Percentiles rank a stretch among this genome's conserved stretches.
Evolutionary conservation across 2,113 vertebrate species (phyloP).

Genomic region (Trematocara variabile): DNA sequence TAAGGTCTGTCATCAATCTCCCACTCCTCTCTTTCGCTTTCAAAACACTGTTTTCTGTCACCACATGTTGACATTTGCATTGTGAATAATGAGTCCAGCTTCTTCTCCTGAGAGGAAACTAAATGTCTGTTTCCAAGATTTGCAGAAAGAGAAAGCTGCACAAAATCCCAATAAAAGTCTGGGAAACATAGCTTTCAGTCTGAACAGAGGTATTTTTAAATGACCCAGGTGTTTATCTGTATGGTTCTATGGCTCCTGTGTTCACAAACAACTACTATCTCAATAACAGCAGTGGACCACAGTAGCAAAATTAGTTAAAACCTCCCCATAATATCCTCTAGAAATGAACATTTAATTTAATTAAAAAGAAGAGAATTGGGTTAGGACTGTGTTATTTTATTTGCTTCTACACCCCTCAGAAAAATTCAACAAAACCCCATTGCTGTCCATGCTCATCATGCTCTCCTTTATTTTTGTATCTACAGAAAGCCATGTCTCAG

Average conservation of each 20-base stretch:
- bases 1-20: background rate
- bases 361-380: background rate
- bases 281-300: background rate
- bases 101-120: background rate
- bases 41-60: background rate
- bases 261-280: background rate
- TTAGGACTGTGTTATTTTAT: background rate
- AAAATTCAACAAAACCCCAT: background rate
- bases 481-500: background rate
- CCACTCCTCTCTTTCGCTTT: background rate
- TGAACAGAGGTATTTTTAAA: background rate
- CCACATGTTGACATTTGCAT: constrained; percentile 17
- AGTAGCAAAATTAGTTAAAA: background rate
- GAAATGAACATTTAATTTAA: background rate
- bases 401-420: background rate
- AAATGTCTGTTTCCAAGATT: background rate
- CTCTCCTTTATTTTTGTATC: background rate
- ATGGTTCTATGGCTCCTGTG: background rate
- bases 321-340: background rate
- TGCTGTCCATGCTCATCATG: background rate
- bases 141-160: background rate
- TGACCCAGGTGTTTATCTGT: background rate
- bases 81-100: background rate
- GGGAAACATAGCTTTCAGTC: background rate
- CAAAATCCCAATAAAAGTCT: background rate